Conservation (phyloP, 2,888 invertebrate genomes). For the Tiliacea citrago region DNA sequence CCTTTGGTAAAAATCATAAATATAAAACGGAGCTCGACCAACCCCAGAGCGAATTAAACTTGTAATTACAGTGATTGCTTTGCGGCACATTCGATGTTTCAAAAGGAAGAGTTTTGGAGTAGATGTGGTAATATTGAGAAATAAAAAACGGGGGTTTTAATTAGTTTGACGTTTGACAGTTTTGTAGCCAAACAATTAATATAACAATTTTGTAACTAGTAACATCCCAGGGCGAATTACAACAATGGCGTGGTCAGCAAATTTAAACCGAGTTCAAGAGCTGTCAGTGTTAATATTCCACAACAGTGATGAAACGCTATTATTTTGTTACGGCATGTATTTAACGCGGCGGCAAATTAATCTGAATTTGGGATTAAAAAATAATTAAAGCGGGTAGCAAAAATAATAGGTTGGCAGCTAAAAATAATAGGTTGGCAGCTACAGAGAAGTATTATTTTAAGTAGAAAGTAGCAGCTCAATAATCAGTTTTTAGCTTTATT, state of each 20-base stretch:
- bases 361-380: too few relatives aligned
- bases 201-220: not conserved
- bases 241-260: not conserved
- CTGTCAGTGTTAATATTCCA: too few relatives aligned
- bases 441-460: too few relatives aligned
- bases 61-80: slow-evolving; percentile 79
- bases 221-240: not conserved
- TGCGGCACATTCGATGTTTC: slow-evolving; percentile 69
- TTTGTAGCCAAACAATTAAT: not conserved
- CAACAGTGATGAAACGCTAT: too few relatives aligned
- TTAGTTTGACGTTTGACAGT: not conserved
- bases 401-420: too few relatives aligned
- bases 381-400: too few relatives aligned
- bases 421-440: too few relatives aligned
- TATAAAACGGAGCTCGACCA: slow-evolving; percentile 58
- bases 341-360: too few relatives aligned
- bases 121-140: slow-evolving; percentile 52
- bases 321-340: too few relatives aligned
- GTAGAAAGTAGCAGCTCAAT: too few relatives aligned
- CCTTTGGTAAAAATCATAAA: slow-evolving; percentile 65
- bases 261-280: too few relatives aligned
- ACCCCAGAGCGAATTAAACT: slow-evolving; percentile 73
- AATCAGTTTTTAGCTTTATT: too few relatives aligned
- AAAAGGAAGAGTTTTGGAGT: slow-evolving; percentile 31
- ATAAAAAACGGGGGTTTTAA: not conserved